phyloP scores from a whole-genome alignment of 2,113 vertebrate species.

The Probosciger aterrimus region DNA sequence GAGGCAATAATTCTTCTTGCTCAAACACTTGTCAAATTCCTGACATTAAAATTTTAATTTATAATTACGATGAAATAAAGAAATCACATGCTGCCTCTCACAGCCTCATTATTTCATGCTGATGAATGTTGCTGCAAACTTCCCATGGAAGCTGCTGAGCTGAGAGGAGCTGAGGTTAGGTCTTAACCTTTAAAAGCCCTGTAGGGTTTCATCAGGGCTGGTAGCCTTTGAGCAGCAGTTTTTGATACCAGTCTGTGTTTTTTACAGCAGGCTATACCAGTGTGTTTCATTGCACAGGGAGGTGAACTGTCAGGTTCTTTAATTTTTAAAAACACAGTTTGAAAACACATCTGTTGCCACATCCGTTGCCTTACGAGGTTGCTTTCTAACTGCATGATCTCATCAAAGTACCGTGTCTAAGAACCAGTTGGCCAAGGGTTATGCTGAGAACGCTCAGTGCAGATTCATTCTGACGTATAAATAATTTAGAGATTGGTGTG shows the following conservation, averaged over 20 bases:
- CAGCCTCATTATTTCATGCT: conserved; percentile 42
- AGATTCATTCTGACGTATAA: not conserved
- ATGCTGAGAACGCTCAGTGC: not conserved
- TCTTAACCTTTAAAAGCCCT: conserved; percentile 16
- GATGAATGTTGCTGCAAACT: conserved; percentile 34
- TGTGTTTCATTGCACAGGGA: not conserved
- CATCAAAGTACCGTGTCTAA: not conserved
- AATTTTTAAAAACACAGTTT: not conserved
- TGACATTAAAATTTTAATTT: conserved; percentile 50
- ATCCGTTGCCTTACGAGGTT: not conserved
- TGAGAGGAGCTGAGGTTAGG: not conserved
- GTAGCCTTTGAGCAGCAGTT: not conserved
- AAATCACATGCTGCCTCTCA: not conserved
- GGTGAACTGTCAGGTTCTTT: not conserved
- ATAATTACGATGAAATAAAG: conserved; percentile 60
- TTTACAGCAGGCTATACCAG: not conserved
- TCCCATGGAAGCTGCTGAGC: not conserved
- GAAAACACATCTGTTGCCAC: not conserved
- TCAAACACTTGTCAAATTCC: conserved; percentile 32
- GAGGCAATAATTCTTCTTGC: conserved; percentile 34
- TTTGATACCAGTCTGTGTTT: not conserved
- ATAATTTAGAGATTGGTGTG: not conserved
- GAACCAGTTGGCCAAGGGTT: not conserved
- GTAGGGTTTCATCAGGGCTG: not conserved
- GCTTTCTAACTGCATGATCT: not conserved